phyloP scores from a whole-genome alignment of 2,113 vertebrate genomes.

The Phodopus roborovskii region DNA sequence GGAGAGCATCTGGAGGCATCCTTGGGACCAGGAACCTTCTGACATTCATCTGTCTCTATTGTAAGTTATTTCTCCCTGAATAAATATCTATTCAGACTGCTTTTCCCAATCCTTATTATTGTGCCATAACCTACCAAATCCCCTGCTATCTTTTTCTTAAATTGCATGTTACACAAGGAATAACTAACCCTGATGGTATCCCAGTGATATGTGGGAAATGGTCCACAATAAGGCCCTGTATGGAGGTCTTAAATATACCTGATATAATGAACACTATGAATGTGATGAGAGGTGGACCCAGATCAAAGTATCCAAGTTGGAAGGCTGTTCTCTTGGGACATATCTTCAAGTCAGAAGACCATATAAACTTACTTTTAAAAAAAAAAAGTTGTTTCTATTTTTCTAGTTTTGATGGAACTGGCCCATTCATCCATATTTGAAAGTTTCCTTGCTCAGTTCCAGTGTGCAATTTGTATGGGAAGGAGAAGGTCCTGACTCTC shows the following conservation, averaged over 20 bases:
- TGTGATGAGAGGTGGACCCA: background rate
- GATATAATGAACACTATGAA: background rate
- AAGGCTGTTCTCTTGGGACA: background rate
- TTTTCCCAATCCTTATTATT: too few relatives aligned
- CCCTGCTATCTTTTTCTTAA: background rate
- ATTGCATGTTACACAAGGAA: background rate
- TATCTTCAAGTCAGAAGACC: background rate
- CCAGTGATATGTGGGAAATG: background rate
- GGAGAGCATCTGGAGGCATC: too few relatives aligned
- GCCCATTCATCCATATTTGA: background rate
- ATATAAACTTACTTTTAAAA: background rate
- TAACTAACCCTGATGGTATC: background rate
- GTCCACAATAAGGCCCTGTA: background rate
- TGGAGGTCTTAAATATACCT: background rate
- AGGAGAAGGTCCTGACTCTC: background rate
- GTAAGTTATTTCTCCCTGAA: too few relatives aligned
- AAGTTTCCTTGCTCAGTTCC: background rate
- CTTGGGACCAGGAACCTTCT: too few relatives aligned
- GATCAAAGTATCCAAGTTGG: background rate
- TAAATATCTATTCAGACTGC: too few relatives aligned
- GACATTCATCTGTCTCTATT: too few relatives aligned
- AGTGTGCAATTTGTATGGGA: background rate
- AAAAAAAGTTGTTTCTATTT: background rate
- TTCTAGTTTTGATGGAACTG: background rate
- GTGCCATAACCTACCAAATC: background rate